phyloP scores from a whole-genome alignment of 1,140 invertebrate genomes.

The Drosophila truncata region DNA sequence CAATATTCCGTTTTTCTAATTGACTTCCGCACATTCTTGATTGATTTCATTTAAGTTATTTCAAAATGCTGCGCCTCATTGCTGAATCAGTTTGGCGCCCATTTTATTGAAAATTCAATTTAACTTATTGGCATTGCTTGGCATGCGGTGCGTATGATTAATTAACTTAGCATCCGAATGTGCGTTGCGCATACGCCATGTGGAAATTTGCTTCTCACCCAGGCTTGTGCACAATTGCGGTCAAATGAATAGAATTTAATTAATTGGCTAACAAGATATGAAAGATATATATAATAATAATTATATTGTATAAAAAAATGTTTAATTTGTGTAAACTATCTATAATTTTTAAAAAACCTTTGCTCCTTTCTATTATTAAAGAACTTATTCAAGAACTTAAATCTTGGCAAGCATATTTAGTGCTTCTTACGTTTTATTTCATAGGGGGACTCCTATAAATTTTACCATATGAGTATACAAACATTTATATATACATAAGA shows the following conservation, averaged over 20 bases:
- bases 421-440: neutral
- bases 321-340: no score
- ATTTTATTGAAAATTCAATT: constrained; percentile 63
- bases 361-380: no score
- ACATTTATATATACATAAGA: neutral
- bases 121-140: constrained; percentile 58
- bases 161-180: constrained; percentile 55
- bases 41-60: constrained; percentile 33
- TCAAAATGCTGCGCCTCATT: constrained; percentile 20
- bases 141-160: constrained; percentile 69
- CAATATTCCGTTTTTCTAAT: constrained; percentile 18
- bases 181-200: constrained; percentile 52
- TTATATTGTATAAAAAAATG: neutral
- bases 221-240: constrained; percentile 7
- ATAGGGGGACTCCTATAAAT: neutral
- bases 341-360: no score
- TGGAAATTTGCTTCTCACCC: constrained; percentile 19
- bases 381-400: no score
- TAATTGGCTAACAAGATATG: neutral
- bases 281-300: neutral
- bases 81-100: constrained; percentile 32
- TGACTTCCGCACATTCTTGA: constrained; percentile 16
- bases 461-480: neutral
- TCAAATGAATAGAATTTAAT: neutral
- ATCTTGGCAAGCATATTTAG: neutral